Conservation (phyloP, 2,888 invertebrate genomes). For the Harmothoe impar region DNA sequence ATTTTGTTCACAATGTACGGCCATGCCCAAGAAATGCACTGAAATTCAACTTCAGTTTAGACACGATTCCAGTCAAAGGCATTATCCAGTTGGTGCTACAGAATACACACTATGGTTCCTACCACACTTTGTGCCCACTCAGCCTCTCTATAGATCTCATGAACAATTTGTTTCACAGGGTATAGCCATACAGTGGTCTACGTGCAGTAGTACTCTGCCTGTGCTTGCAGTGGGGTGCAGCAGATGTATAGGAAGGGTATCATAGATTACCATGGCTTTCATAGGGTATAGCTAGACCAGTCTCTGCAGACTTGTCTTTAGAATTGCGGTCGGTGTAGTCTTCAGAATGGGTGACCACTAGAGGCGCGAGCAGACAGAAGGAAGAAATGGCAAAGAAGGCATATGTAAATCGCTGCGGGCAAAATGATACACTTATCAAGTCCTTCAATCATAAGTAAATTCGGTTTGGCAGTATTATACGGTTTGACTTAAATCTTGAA, state of each 20-base stretch:
- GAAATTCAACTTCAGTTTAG: background rate
- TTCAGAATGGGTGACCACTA: constrained; percentile 42
- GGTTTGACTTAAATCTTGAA: too few relatives aligned
- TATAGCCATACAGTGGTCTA: background rate
- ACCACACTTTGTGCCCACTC: too few relatives aligned
- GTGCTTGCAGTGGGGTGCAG: background rate
- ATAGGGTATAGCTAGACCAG: constrained; percentile 27
- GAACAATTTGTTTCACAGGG: background rate
- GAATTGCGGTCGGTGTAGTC: constrained; percentile 20
- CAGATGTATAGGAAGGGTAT: constrained; percentile 12
- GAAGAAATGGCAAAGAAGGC: background rate
- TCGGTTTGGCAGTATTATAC: too few relatives aligned
- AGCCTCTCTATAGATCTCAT: background rate
- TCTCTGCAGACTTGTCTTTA: background rate
- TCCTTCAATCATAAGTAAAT: too few relatives aligned
- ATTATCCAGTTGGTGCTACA: too few relatives aligned
- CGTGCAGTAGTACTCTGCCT: background rate
- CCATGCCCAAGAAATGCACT: constrained; percentile 8
- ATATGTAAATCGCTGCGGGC: constrained; percentile 8
- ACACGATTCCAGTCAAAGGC: too few relatives aligned
- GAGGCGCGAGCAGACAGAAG: background rate
- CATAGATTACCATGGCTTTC: constrained; percentile 44
- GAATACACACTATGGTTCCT: too few relatives aligned
- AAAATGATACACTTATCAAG: background rate
- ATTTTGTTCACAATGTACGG: background rate